A percentile compares a stretch with the other conserved stretches of the same genome.
Evolutionary conservation across 2,797 vertebrate genomes (phyloP).

Genomic region (Malacoctenus gilli): DNA sequence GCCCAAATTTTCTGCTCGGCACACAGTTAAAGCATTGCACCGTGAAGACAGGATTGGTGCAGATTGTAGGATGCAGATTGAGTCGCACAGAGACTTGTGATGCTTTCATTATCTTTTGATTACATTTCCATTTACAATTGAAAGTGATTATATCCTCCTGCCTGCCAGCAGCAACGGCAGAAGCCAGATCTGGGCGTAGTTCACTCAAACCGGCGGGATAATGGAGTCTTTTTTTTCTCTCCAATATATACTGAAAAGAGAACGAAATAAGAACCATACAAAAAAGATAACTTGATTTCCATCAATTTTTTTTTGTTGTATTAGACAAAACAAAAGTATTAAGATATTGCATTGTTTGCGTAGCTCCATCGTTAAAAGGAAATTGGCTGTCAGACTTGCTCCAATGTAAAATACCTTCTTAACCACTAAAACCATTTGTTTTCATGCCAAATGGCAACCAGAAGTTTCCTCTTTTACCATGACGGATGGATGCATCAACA

Average conservation of each 20-base stretch:
- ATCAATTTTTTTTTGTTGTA: background rate
- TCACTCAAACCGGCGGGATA: slow-evolving; percentile 19
- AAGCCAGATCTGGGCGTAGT: slow-evolving; percentile 9
- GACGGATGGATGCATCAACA: too few relatives aligned
- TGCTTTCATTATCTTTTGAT: slow-evolving; percentile 69
- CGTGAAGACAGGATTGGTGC: slow-evolving; percentile 23
- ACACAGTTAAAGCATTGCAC: slow-evolving; percentile 28
- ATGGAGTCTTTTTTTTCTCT: slow-evolving; percentile 4
- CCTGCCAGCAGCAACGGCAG: slow-evolving; percentile 21
- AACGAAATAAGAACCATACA: background rate
- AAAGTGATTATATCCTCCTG: slow-evolving; percentile 28
- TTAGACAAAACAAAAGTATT: background rate
- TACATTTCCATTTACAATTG: slow-evolving; percentile 69
- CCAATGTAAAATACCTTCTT: too few relatives aligned
- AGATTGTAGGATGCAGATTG: slow-evolving; percentile 47
- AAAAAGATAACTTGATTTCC: background rate
- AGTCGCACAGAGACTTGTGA: slow-evolving; percentile 42
- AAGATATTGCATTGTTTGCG: too few relatives aligned
- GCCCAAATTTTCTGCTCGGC: slow-evolving; percentile 13
- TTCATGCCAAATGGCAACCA: too few relatives aligned
- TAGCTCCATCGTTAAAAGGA: too few relatives aligned
- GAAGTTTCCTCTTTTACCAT: too few relatives aligned
- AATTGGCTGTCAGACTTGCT: too few relatives aligned
- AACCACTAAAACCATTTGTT: too few relatives aligned
- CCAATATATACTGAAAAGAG: background rate